Conservation (phyloP, 2,888 invertebrate species). For the Cantharis lateralis region DNA sequence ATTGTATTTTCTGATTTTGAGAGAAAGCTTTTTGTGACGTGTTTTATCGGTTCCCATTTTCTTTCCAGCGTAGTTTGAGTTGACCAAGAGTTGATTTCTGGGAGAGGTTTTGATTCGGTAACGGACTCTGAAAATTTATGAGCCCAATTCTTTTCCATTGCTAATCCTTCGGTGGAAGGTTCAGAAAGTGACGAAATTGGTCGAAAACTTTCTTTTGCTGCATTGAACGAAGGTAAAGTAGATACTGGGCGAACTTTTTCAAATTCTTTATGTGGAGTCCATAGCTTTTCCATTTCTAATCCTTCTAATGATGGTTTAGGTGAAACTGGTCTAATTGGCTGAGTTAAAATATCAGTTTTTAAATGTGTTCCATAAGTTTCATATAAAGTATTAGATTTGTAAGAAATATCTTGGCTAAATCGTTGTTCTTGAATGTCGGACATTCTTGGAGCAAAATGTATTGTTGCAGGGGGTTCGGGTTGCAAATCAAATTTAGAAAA, state of each 20-base stretch:
- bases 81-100: constrained; percentile 49
- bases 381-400: neutral
- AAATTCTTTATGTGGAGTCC: constrained; percentile 56
- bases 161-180: constrained; percentile 59
- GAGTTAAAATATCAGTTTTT: neutral
- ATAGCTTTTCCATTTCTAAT: constrained; percentile 70
- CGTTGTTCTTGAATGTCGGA: neutral
- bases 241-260: constrained; percentile 42
- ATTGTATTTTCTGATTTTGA: constrained; percentile 42
- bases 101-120: constrained; percentile 53
- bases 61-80: constrained; percentile 51
- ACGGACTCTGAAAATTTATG: constrained; percentile 57
- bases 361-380: neutral
- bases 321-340: constrained; percentile 49
- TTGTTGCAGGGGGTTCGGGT: constrained; percentile 74
- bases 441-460: constrained; percentile 65
- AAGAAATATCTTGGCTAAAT: neutral
- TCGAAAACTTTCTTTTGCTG: constrained; percentile 31
- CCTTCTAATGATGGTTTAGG: constrained; percentile 68
- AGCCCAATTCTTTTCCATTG: constrained; percentile 64
- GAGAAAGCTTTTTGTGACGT: constrained; percentile 37
- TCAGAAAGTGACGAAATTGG: constrained; percentile 53
- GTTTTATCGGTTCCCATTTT: constrained; percentile 48
- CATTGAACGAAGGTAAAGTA: constrained; percentile 26
- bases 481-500: constrained; percentile 61